Conservation (phyloP, 2,888 invertebrate genomes). For the Stegophylla sp. region DNA sequence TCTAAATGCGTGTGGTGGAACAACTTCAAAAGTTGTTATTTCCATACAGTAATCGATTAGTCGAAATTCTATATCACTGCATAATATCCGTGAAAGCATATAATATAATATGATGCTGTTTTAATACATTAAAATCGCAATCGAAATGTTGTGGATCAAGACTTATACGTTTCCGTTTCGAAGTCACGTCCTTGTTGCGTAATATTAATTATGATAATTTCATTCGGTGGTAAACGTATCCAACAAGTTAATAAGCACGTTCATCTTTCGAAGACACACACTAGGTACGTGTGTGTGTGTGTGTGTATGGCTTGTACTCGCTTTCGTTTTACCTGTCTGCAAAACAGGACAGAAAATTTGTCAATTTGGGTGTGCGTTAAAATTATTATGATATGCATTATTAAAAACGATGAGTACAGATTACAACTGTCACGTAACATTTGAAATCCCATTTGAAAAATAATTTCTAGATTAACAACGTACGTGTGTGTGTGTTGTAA, state of each 20-base stretch:
- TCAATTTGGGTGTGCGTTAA: conserved; percentile 16
- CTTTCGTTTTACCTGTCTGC: conserved; percentile 30
- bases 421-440: conserved; percentile 23
- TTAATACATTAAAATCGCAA: conserved; percentile 2
- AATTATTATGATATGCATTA: background rate
- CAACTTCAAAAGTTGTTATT: background rate
- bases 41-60: background rate
- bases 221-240: conserved; percentile 32
- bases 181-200: conserved; percentile 35
- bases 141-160: background rate
- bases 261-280: conserved; percentile 6
- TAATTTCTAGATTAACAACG: conserved; percentile 37
- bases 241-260: conserved; percentile 40
- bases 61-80: background rate
- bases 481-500: background rate
- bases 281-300: background rate
- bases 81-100: conserved; percentile 18
- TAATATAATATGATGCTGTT: too few species aligned
- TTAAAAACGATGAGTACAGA: too few species aligned
- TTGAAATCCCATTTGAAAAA: conserved; percentile 33
- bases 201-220: conserved; percentile 38
- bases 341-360: conserved; percentile 17
- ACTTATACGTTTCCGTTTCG: conserved; percentile 23
- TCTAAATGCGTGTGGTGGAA: background rate
- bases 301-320: background rate